phyloP scores from a whole-genome alignment of 2,888 invertebrate species.

The Carpatolechia fugitivella region DNA sequence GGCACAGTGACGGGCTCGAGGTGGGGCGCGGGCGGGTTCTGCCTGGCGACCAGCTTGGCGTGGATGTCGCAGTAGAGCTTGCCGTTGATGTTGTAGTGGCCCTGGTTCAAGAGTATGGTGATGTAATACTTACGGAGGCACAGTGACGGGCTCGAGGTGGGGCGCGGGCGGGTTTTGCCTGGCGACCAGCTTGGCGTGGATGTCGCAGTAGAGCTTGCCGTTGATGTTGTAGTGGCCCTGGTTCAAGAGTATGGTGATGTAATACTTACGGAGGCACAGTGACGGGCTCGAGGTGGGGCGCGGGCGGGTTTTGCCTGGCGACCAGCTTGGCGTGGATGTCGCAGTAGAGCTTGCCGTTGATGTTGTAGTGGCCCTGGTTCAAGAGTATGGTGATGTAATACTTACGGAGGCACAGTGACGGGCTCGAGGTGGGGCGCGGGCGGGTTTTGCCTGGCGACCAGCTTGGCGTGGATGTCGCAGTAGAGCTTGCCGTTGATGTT shows the following conservation, averaged over 20 bases:
- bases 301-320: constrained; percentile 88
- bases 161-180: constrained; percentile 88
- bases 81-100: constrained; percentile 97
- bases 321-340: constrained; percentile 96
- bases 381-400: constrained; percentile 81
- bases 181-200: constrained; percentile 94
- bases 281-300: constrained; percentile 86
- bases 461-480: constrained; percentile 97
- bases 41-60: constrained; percentile 92
- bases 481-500: constrained; percentile 98
- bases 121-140: constrained; percentile 85
- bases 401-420: constrained; percentile 90
- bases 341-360: constrained; percentile 97
- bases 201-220: constrained; percentile 97
- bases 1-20: constrained; percentile 89
- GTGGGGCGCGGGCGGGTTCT: constrained; percentile 87
- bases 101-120: constrained; percentile 92
- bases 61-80: constrained; percentile 98
- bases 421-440: constrained; percentile 88
- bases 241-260: constrained; percentile 86
- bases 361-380: constrained; percentile 98
- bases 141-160: constrained; percentile 87
- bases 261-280: constrained; percentile 89
- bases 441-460: constrained; percentile 89
- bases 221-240: constrained; percentile 98